These are phyloP conservation scores for Thryonomys swinderianus DNA, from an alignment of 2,113 vertebrate genomes.

Conservation along the genomic window DNA sequence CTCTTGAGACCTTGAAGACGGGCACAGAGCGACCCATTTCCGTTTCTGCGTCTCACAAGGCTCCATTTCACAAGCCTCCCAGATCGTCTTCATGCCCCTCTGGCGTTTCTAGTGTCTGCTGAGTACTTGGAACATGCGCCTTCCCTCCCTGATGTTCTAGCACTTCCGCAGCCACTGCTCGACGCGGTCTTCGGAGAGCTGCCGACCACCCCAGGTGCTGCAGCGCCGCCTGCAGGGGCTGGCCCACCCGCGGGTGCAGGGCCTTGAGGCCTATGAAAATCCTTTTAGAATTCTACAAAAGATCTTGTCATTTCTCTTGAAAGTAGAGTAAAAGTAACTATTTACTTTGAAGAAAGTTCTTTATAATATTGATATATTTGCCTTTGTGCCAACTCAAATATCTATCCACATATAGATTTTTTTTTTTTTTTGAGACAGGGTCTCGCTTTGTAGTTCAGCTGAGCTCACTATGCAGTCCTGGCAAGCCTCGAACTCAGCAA, in stretches of 20 bases:
- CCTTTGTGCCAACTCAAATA: background rate
- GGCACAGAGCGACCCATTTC: background rate
- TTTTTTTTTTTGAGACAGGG: too few relatives aligned
- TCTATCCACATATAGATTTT: too few relatives aligned
- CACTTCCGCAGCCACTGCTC: background rate
- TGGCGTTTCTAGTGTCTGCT: background rate
- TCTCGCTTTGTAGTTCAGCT: too few relatives aligned
- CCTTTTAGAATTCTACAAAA: background rate
- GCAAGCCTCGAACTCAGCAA: too few relatives aligned
- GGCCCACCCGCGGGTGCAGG: accelerated
- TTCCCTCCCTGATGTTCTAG: background rate
- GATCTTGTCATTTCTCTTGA: background rate
- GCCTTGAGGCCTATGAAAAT: too few relatives aligned
- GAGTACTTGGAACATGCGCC: background rate
- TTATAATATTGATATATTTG: background rate
- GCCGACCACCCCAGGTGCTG: background rate
- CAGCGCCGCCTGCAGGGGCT: too few relatives aligned
- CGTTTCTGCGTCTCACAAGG: background rate
- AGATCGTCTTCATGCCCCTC: background rate
- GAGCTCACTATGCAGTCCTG: too few relatives aligned
- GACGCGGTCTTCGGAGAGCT: background rate
- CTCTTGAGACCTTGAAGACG: background rate
- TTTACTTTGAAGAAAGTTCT: background rate
- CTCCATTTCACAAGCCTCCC: background rate
- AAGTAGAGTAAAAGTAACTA: background rate